Conservation (phyloP, 2,797 vertebrate species). For the Rhinophrynus dorsalis region DNA sequence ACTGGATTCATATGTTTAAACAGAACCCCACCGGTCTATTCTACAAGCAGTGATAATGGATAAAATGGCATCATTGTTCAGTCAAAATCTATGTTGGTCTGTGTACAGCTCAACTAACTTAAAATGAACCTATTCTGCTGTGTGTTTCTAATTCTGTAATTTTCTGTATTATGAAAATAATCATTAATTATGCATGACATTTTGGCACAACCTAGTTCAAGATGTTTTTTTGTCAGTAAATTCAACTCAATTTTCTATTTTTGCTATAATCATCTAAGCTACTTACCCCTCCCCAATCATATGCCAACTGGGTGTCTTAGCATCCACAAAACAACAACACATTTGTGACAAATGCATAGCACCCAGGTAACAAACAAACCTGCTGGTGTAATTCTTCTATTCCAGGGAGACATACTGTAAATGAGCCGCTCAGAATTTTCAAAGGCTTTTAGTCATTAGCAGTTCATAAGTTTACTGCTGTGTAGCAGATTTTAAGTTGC, state of each 20-base stretch:
- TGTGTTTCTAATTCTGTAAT: too few species aligned
- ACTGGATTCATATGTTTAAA: too few species aligned
- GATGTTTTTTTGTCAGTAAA: neutral
- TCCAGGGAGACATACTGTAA: neutral
- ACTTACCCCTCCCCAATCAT: neutral
- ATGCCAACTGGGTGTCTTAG: neutral
- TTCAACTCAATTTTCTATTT: neutral
- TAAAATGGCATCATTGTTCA: too few species aligned
- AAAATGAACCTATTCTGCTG: too few species aligned
- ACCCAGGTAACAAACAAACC: neutral
- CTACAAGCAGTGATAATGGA: too few species aligned
- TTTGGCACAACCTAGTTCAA: neutral
- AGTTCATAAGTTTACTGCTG: constrained; percentile 2
- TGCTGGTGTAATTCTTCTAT: neutral
- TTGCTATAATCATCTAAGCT: neutral
- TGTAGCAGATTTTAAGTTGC: neutral
- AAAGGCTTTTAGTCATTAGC: neutral
- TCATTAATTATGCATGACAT: neutral
- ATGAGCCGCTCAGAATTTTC: neutral
- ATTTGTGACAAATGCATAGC: neutral
- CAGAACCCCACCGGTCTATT: too few species aligned
- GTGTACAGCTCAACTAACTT: too few species aligned
- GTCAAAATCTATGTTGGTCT: too few species aligned
- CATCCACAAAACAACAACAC: neutral
- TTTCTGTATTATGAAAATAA: too few species aligned